A percentile compares a stretch with the other conserved stretches of the same genome.
These are phyloP conservation scores for Norana najaformis DNA, from an alignment of 2,888 invertebrate species.

Conservation along the genomic window DNA sequence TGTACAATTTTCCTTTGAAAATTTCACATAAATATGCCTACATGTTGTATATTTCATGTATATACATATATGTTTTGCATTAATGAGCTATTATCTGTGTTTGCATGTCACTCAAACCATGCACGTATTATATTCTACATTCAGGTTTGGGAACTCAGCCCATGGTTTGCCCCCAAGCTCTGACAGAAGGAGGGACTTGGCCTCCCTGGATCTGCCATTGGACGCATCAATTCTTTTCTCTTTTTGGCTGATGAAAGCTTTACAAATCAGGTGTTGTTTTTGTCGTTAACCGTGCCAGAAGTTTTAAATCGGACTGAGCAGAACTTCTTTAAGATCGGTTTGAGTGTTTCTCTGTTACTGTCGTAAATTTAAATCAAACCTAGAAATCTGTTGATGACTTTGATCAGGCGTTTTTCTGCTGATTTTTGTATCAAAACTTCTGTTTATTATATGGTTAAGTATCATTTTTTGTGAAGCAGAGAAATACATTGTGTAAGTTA, in stretches of 20 bases:
- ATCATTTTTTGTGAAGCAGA: background rate
- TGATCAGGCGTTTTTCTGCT: background rate
- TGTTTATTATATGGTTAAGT: background rate
- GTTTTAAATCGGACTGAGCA: background rate
- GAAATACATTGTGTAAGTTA: background rate
- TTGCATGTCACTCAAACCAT: background rate
- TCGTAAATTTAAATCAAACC: constrained; percentile 13
- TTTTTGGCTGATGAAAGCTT: background rate
- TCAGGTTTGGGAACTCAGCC: background rate
- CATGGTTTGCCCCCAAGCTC: background rate
- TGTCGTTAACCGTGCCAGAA: no score
- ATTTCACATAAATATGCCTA: background rate
- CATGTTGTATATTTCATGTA: background rate
- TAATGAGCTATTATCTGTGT: background rate
- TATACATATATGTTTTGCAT: background rate
- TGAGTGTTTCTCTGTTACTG: background rate
- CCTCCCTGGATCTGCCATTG: background rate
- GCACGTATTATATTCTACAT: background rate
- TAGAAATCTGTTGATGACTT: background rate
- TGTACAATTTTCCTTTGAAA: background rate
- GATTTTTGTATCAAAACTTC: background rate
- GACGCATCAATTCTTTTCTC: background rate
- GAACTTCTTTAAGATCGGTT: background rate
- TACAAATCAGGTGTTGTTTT: background rate
- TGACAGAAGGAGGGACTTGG: background rate